Evolutionary conservation across 2,113 vertebrate genomes (phyloP).

Genomic region (human (Homo sapiens)): GRCh38 chr15:32748001-32748500

Average conservation of each 20-base stretch:
- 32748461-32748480: constrained; percentile 78
- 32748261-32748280: constrained; percentile 91
- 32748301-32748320: constrained; percentile 94
- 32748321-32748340: constrained; percentile 93
- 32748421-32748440: constrained; percentile 83
- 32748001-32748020: background rate
- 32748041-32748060: background rate
- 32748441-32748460: constrained; percentile 75
- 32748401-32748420: constrained; percentile 83
- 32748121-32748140: constrained; percentile 64
- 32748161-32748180: constrained; percentile 67
- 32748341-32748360: constrained; percentile 90
- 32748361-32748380: constrained; percentile 90
- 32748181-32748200: constrained; percentile 76
- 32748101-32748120: constrained; percentile 71
- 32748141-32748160: constrained; percentile 67
- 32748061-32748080: background rate
- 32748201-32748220: constrained; percentile 80
- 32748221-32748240: constrained; percentile 88
- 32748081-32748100: constrained; percentile 42
- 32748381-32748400: constrained; percentile 87
- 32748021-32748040: background rate
- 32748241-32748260: constrained; percentile 90
- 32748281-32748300: constrained; percentile 91
- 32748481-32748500: constrained; percentile 78